These are phyloP conservation scores for Thamnophis sirtalis DNA, from an alignment of 2,113 vertebrate genomes.

Conservation along the genomic window DNA sequence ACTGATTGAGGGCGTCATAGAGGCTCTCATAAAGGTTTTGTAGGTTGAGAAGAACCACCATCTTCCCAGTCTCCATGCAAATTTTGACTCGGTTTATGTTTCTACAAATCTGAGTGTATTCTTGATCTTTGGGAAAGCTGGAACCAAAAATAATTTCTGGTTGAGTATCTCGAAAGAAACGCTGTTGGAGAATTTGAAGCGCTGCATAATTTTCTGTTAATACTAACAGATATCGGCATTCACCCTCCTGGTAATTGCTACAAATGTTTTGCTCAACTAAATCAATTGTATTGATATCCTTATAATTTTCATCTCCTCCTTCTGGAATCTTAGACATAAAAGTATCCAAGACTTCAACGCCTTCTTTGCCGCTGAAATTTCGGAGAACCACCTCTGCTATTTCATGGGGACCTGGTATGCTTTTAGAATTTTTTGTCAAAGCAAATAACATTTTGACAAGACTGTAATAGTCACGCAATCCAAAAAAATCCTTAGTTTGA, in stretches of 20 bases:
- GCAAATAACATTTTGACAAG: conserved; percentile 95
- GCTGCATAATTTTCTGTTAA: conserved; percentile 91
- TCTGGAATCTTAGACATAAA: conserved; percentile 68
- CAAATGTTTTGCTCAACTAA: conserved; percentile 83
- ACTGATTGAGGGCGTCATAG: conserved; percentile 95
- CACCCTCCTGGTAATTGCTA: conserved; percentile 68
- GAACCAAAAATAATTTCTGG: conserved; percentile 96
- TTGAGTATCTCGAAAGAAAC: conserved; percentile 68
- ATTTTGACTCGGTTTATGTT: conserved; percentile 95
- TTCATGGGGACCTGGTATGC: conserved; percentile 66
- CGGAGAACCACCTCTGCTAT: conserved; percentile 79
- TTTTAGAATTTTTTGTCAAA: conserved; percentile 64
- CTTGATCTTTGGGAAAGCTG: conserved; percentile 92
- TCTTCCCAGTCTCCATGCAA: conserved; percentile 95
- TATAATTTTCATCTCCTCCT: conserved; percentile 14
- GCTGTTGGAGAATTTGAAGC: conserved; percentile 87
- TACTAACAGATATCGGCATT: conserved; percentile 88
- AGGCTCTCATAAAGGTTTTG: conserved; percentile 97
- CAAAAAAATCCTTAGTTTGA: conserved; percentile 89
- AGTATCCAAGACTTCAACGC: conserved; percentile 73
- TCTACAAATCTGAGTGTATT: conserved; percentile 92
- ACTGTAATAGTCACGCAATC: conserved; percentile 94
- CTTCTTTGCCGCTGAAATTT: conserved; percentile 90
- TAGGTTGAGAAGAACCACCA: conserved; percentile 88
- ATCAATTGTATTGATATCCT: conserved; percentile 72